Conservation (phyloP, 2,888 invertebrate genomes). For the Galeopsomyia nigrocyanea region DNA sequence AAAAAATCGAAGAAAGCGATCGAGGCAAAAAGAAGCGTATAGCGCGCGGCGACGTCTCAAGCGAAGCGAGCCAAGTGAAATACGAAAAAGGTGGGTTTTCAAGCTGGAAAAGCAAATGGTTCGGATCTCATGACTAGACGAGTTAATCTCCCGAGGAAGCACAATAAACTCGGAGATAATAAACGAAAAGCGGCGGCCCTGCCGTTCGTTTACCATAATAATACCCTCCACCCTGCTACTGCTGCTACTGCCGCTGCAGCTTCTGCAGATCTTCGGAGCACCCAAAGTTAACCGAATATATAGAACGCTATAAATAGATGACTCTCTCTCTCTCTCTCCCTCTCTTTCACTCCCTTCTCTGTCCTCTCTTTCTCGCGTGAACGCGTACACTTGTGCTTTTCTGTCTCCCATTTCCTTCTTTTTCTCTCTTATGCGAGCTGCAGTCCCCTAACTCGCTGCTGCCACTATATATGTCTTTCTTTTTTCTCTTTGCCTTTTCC, state of each 20-base stretch:
- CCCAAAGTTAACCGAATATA: conserved; percentile 62
- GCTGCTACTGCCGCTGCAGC: no score
- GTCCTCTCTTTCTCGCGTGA: conserved; percentile 35
- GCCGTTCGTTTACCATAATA: conserved; percentile 64
- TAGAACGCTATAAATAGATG: conserved; percentile 64
- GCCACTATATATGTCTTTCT: conserved; percentile 18
- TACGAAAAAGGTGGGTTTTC: conserved; percentile 16
- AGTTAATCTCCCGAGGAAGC: conserved; percentile 65
- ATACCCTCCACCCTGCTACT: conserved; percentile 57
- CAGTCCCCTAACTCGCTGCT: conserved; percentile 22
- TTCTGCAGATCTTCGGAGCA: conserved; percentile 55
- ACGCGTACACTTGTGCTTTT: conserved; percentile 39
- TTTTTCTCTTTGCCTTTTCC: conserved; percentile 24
- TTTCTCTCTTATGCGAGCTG: conserved; percentile 21
- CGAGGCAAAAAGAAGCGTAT: no score
- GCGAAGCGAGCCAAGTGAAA: conserved; percentile 15
- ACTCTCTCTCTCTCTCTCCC: conserved; percentile 48
- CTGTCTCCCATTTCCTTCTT: conserved; percentile 42
- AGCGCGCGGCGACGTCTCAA: neutral
- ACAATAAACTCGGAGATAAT: conserved; percentile 66
- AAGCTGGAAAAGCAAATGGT: conserved; percentile 44
- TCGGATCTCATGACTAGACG: conserved; percentile 60
- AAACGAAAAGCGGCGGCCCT: conserved; percentile 59
- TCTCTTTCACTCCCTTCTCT: conserved; percentile 5
- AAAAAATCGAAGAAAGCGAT: neutral